A percentile compares a stretch with the other conserved stretches of the same genome.
Conservation (phyloP, 2,113 vertebrate species). For the Siniperca chuatsi region DNA sequence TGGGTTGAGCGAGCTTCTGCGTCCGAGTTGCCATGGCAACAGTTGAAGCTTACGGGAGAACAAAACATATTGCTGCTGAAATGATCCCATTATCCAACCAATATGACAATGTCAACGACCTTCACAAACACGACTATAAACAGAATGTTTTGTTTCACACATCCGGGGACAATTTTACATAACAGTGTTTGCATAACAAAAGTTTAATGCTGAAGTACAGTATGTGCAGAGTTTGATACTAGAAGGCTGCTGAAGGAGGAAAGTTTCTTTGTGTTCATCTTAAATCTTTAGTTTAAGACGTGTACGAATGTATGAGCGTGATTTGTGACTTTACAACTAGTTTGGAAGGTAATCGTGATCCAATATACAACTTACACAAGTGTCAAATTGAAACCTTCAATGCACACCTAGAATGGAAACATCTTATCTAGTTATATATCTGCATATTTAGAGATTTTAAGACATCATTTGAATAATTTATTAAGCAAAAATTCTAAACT, state of each 20-base stretch:
- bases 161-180: not conserved
- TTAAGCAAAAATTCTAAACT: no score
- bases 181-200: not conserved
- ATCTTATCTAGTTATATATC: not conserved
- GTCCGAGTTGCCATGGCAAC: constrained; percentile 72
- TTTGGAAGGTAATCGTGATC: no score
- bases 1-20: constrained; percentile 71
- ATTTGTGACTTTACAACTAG: no score
- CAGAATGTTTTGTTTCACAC: not conserved
- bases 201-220: not conserved
- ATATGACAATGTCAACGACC: not conserved
- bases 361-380: no score
- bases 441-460: not conserved
- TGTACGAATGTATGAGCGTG: no score
- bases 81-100: not conserved
- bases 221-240: no score
- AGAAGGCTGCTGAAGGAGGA: no score
- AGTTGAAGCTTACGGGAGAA: not conserved
- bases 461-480: not conserved
- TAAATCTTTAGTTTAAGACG: no score
- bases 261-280: no score
- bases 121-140: not conserved
- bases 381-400: no score
- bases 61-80: not conserved
- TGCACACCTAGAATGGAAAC: no score